Evolutionary conservation across 2,113 vertebrate species (phyloP).

Genomic region (Tragelaphus scriptus): DNA sequence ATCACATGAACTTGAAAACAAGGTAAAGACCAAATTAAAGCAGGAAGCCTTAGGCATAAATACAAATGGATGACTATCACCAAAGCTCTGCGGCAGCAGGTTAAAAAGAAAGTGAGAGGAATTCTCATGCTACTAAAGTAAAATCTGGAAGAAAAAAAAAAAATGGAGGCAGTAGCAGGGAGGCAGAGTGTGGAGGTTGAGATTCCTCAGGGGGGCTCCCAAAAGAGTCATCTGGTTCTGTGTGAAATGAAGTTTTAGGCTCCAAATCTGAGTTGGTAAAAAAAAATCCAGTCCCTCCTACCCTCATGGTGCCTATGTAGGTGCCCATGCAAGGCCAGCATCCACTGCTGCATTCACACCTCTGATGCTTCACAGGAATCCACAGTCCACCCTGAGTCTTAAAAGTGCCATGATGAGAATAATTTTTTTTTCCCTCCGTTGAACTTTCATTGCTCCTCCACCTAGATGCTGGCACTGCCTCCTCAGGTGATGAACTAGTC

Average conservation of each 20-base stretch:
- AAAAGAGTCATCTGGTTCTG: background rate
- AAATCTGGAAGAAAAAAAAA: background rate
- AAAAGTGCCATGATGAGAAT: background rate
- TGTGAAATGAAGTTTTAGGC: background rate
- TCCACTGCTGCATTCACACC: background rate
- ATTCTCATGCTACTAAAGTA: constrained; percentile 3
- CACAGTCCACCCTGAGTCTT: background rate
- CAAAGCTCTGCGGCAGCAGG: background rate
- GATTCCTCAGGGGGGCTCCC: rapidly evolving
- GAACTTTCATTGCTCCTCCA: background rate
- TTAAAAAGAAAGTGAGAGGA: background rate
- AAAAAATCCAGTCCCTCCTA: background rate
- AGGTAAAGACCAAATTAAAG: constrained; percentile 36
- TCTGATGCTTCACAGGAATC: background rate
- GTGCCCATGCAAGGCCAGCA: background rate
- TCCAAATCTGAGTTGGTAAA: background rate
- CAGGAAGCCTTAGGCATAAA: constrained; percentile 5
- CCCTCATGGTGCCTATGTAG: rapidly evolving
- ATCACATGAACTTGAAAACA: constrained; percentile 47
- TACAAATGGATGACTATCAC: constrained; percentile 3
- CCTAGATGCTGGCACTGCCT: background rate
- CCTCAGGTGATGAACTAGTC: background rate
- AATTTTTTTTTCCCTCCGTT: background rate
- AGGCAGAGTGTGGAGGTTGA: background rate
- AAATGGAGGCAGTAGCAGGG: background rate